Base-by-base conservation (phyloP, 2,113 vertebrate species). In the Junco hyemalis region DNA sequence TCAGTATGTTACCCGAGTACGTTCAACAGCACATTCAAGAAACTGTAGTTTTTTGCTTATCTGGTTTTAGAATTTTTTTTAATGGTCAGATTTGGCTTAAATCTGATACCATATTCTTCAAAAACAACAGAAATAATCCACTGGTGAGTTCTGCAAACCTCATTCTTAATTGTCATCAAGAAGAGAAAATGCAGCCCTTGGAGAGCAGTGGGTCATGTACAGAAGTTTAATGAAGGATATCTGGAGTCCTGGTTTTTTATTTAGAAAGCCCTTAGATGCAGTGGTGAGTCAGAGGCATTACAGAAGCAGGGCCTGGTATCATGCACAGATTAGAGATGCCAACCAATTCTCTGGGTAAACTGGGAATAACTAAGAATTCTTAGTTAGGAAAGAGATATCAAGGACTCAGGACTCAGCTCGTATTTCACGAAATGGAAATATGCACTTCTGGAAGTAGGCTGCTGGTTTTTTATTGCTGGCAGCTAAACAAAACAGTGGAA, bases 401-500 rank as follows among this genome's bases (percentile, higher is more conserved):
- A 93, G 68, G 47, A 63, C 82, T 81, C 4, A 2, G 24, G 25
- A 83, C 35, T 26, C 33, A 76, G 68, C n/a, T 87, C 7, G 0
- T 86, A 83, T 96, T 90, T 94, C 88, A 93, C 29, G 45, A 51
- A 65, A 92, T 86, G 59, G 42, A 90, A 95, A 84, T 51, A 80
- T 7, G 20, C 60, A 54, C 12, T 91, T 66, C 68, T 81, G 86
- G 68, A 81, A 95, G 81, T 68, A 69, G 54, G 36, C 74, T 78
- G 77, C 76, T 60, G 74, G 38, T 20, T 95, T 95, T 71, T 81
- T 81, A 82, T 45, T 81, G 86, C 51, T 63, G 51, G 51, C 82
- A 93, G 90, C 78, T 65, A 71, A 95, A 95, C 78, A 90, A 92
- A 93, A 96, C 92, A 90, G 84, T 90, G 93, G 89, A 88, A 95